phyloP scores from a whole-genome alignment of 2,113 vertebrate genomes.

The Rynchops niger region DNA sequence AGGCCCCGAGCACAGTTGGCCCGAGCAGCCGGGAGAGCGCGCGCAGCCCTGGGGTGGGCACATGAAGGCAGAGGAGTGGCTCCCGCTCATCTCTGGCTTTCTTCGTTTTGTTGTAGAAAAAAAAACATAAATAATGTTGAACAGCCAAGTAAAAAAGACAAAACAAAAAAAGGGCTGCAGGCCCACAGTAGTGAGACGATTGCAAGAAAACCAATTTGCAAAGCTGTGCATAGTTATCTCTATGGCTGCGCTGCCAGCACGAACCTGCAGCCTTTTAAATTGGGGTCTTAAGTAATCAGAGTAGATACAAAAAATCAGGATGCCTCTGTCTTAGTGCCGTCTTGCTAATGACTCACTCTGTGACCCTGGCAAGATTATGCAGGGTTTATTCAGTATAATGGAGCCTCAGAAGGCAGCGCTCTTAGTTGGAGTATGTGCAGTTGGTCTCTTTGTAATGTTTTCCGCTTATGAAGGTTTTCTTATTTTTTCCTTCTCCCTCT shows the following conservation, averaged over 20 bases:
- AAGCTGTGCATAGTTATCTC: conserved; percentile 31
- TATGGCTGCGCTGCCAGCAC: neutral
- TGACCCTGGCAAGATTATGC: conserved; percentile 35
- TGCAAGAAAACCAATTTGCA: conserved; percentile 40
- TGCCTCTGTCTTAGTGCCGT: neutral
- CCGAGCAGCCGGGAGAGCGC: fast-evolving
- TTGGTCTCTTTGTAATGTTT: neutral
- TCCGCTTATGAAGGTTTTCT: neutral
- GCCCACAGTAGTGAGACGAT: neutral
- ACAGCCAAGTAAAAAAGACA: neutral
- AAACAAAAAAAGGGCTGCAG: neutral
- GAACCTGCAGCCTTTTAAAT: conserved; percentile 29
- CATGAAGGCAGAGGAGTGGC: neutral
- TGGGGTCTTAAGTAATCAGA: conserved; percentile 44
- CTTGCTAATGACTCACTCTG: conserved; percentile 36
- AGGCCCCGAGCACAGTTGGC: neutral
- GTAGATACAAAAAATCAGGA: conserved; percentile 13
- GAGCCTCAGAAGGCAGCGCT: neutral
- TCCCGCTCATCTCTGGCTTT: neutral
- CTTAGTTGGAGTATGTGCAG: neutral
- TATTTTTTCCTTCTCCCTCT: neutral
- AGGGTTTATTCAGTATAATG: neutral
- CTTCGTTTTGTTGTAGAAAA: neutral
- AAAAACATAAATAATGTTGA: neutral
- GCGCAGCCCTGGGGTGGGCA: neutral